Conservation (phyloP, 1,140 invertebrate species). For the Zaprionus inermis region DNA sequence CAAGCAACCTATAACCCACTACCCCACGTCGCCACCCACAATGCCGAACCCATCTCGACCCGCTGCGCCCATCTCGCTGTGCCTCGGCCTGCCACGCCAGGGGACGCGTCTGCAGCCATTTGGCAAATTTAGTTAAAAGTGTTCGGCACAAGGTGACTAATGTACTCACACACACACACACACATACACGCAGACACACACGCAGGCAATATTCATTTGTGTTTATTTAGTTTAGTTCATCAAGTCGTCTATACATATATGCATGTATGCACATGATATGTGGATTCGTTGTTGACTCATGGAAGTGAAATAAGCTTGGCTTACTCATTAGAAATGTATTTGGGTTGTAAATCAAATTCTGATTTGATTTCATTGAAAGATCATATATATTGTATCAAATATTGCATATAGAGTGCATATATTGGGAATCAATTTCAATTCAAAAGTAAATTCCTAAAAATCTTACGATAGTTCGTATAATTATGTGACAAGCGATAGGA, state of each 20-base stretch:
- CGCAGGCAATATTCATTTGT: no score
- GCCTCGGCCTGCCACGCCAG: neutral
- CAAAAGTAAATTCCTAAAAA: no score
- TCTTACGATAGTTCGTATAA: neutral
- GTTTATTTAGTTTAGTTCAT: no score
- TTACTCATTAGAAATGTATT: conserved; percentile 9
- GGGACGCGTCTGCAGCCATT: conserved; percentile 31
- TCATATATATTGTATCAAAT: neutral
- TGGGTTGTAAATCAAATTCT: neutral
- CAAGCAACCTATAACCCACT: conserved; percentile 32
- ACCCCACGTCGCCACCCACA: neutral
- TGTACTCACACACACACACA: conserved; percentile 4
- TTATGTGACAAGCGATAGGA: neutral
- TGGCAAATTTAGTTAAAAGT: conserved; percentile 40
- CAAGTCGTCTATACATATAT: no score
- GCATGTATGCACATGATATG: neutral
- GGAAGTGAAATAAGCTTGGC: conserved; percentile 1
- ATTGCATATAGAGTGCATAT: neutral
- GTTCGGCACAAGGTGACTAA: conserved; percentile 24
- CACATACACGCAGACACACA: neutral
- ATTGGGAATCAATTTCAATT: no score
- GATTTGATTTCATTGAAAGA: neutral
- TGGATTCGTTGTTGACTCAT: conserved; percentile 1
- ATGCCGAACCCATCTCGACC: no score
- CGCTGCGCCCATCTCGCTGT: neutral